Conservation (phyloP, 2,797 vertebrate species). For the Gorsachius magnificus region DNA sequence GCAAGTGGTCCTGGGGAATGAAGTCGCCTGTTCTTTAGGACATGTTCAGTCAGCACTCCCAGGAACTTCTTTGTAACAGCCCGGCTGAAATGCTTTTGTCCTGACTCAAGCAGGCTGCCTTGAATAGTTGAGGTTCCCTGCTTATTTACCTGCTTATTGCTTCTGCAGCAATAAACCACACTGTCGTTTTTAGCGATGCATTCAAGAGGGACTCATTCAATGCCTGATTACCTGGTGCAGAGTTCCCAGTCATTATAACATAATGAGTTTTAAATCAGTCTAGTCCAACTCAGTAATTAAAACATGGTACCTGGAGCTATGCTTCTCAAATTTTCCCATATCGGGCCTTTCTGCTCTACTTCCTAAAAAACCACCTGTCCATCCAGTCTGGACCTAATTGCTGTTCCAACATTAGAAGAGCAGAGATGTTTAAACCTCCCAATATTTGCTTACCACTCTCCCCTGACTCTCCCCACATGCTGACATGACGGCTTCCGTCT, state of each 20-base stretch:
- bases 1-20: background rate
- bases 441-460: background rate
- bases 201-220: background rate
- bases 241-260: background rate
- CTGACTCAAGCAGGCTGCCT: background rate
- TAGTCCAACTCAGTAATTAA: background rate
- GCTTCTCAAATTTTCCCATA: background rate
- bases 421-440: background rate
- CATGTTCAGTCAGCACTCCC: background rate
- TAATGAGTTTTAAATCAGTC: background rate
- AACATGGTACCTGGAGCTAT: background rate
- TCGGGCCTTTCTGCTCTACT: background rate
- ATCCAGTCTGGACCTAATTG: background rate
- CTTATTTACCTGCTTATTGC: background rate
- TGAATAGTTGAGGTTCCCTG: background rate
- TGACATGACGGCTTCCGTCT: background rate
- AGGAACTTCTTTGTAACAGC: background rate
- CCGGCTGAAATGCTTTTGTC: background rate
- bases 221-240: background rate
- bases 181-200: background rate
- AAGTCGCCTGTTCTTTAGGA: background rate
- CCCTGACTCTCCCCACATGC: background rate
- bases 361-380: background rate
- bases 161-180: background rate
- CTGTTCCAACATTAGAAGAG: background rate